phyloP scores from a whole-genome alignment of 2,797 vertebrate genomes.

The Takifugu ocellatus region DNA sequence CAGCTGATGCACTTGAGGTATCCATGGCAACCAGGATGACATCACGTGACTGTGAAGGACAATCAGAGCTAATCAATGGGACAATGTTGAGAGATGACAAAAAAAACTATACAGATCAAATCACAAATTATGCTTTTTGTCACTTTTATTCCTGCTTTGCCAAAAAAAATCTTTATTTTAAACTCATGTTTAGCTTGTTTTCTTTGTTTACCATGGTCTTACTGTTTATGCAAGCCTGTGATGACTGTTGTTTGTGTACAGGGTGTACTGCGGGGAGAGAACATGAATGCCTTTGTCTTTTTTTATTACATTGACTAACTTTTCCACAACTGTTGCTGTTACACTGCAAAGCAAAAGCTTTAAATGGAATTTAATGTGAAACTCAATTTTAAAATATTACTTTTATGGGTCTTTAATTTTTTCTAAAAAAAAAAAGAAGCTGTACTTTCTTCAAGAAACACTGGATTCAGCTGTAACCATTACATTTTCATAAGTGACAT shows the following conservation, averaged over 20 bases:
- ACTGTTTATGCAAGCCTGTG: constrained; percentile 79
- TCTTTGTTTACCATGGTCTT: constrained; percentile 62
- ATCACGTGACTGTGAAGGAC: constrained; percentile 81
- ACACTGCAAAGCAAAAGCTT: constrained; percentile 84
- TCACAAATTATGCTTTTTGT: constrained; percentile 75
- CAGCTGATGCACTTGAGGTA: constrained; percentile 77
- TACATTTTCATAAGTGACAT: constrained; percentile 66
- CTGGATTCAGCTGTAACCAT: constrained; percentile 79
- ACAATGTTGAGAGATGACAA: constrained; percentile 64
- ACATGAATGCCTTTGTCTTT: constrained; percentile 65
- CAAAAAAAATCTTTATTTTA: constrained; percentile 64
- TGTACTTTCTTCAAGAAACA: constrained; percentile 81
- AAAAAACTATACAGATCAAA: constrained; percentile 67
- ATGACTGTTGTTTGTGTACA: constrained; percentile 68
- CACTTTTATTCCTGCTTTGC: constrained; percentile 83
- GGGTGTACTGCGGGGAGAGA: constrained; percentile 67
- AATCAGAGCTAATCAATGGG: constrained; percentile 80
- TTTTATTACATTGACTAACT: constrained; percentile 65
- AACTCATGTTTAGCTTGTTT: constrained; percentile 50
- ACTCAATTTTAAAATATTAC: constrained; percentile 69
- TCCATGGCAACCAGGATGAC: constrained; percentile 72
- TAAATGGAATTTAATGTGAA: constrained; percentile 81
- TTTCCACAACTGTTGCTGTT: constrained; percentile 77
- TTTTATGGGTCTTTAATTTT: constrained; percentile 75
- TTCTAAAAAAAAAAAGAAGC: constrained; percentile 26